Base-by-base conservation (phyloP, 2,113 vertebrate species). In the Castor canadensis region DNA sequence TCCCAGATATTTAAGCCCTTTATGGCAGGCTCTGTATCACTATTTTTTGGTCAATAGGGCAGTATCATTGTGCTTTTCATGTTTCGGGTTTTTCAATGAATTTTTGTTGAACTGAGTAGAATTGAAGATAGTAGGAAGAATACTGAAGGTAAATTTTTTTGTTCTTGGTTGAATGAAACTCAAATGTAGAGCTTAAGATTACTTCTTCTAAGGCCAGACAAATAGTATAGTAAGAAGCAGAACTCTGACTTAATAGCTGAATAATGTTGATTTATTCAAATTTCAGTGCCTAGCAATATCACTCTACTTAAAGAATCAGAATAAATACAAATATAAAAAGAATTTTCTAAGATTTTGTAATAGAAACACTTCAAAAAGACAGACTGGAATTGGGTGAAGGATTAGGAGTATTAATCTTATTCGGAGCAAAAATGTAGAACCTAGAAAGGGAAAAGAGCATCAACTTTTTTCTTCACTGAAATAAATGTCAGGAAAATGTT, bases 401-500 rank as follows among this genome's bases (percentile, higher is more conserved):
- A 71, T 43, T 6, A 6, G 40, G 24, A 60, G 30, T 47, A 56
- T 64, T 71, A 75, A 88, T 24, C 19, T 77, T 73, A 79, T 66
- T 94, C 30, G 83, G 45, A 94, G 56, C 6, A 79, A 77, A 96
- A 96, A 87, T 75, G 54, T n/a, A 88, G 79, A 87, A 69, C 67
- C 76, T 4, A 82, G 32, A 58, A 85, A 83, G 91, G 87, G 32
- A 52, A 95, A 96, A 94, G 86, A 60, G 22, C 7, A 54, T 7
- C 0, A 3, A 52, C 35, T n/a, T 58, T 85, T 96, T 56, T 86
- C 35, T 94, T 87, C 28, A 56, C 76, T 73, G 67, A 82, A 94
- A 47, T 58, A 73, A 93, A 91, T 83, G 32, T 86, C 56, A 95
- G 64, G n/a, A 85, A 96, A 76, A 94, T 64, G 79, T 80, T 88